These are phyloP conservation scores for Oplegnathus fasciatus DNA, from an alignment of 2,113 vertebrate species.

Conservation along the genomic window DNA sequence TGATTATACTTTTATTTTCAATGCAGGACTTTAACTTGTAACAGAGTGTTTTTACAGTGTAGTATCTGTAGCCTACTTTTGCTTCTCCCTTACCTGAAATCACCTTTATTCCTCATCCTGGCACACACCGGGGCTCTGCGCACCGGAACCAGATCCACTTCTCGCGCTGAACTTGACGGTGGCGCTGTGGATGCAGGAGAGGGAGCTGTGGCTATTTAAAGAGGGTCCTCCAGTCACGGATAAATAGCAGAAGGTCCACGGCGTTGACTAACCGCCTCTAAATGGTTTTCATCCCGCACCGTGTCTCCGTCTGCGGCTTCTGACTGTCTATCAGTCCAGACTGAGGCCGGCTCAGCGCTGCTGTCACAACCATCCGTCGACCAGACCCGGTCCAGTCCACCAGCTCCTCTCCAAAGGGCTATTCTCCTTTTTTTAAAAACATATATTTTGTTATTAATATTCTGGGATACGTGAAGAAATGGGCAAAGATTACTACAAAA, in stretches of 20 bases:
- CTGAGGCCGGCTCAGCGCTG: constrained; percentile 29
- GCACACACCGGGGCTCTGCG: neutral
- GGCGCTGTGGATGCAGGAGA: constrained; percentile 63
- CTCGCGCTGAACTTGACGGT: constrained; percentile 33
- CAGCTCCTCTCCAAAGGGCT: constrained; percentile 10
- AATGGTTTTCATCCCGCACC: constrained; percentile 64
- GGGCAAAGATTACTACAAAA: constrained; percentile 99
- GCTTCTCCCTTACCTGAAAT: too few species aligned
- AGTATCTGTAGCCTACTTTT: too few species aligned
- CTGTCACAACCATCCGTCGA: constrained; percentile 39
- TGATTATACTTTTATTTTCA: too few species aligned
- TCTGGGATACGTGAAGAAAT: constrained; percentile 79
- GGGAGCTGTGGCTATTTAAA: constrained; percentile 84
- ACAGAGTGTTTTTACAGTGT: neutral
- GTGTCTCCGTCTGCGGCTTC: constrained; percentile 8
- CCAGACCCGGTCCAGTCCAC: constrained; percentile 10
- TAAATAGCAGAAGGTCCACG: constrained; percentile 69
- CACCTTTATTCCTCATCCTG: too few species aligned
- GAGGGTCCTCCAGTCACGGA: constrained; percentile 70
- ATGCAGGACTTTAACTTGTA: neutral
- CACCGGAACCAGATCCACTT: constrained; percentile 47
- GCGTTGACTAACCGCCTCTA: constrained; percentile 69
- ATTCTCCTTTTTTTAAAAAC: neutral
- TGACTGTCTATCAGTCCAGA: constrained; percentile 16
- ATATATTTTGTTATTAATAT: neutral